A percentile compares a stretch with the other conserved stretches of the same genome.
phyloP scores from a whole-genome alignment of 2,888 invertebrate genomes.

The Merodon equestris region DNA sequence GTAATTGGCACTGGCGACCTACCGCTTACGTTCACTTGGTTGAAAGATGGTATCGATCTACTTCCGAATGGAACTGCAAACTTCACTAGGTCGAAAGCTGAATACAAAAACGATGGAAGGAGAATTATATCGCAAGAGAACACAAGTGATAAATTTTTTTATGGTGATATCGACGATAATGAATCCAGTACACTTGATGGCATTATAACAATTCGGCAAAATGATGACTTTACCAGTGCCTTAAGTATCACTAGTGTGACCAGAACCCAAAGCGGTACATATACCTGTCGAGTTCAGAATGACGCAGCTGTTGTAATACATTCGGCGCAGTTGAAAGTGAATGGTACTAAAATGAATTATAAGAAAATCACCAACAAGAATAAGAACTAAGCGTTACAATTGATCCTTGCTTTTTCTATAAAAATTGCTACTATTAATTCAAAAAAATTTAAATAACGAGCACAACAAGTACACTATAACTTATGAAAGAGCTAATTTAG shows the following conservation, averaged over 20 bases:
- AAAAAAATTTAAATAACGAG: too few species aligned
- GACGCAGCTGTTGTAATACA: slow-evolving; percentile 82
- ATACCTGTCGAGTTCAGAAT: slow-evolving; percentile 82
- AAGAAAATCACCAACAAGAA: background rate
- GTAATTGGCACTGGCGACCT: slow-evolving; percentile 83
- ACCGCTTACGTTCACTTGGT: slow-evolving; percentile 83
- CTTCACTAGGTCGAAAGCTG: background rate
- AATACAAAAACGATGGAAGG: slow-evolving; percentile 18
- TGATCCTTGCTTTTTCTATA: too few species aligned
- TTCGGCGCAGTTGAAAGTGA: slow-evolving; percentile 82
- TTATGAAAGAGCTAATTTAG: too few species aligned
- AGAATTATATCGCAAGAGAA: background rate
- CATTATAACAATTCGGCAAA: slow-evolving; percentile 81
- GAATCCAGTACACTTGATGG: slow-evolving; percentile 77
- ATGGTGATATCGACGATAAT: slow-evolving; percentile 72
- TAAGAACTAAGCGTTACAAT: too few species aligned
- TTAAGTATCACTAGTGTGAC: slow-evolving; percentile 82
- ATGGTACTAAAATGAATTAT: slow-evolving; percentile 79
- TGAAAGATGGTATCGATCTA: slow-evolving; percentile 81
- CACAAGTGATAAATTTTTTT: slow-evolving; percentile 20
- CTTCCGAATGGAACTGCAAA: slow-evolving; percentile 72
- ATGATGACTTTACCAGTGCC: slow-evolving; percentile 82
- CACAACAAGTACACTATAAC: too few species aligned
- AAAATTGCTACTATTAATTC: too few species aligned
- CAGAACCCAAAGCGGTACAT: slow-evolving; percentile 81